phyloP scores from a whole-genome alignment of 2,113 vertebrate genomes.

The Rattus rattus region DNA sequence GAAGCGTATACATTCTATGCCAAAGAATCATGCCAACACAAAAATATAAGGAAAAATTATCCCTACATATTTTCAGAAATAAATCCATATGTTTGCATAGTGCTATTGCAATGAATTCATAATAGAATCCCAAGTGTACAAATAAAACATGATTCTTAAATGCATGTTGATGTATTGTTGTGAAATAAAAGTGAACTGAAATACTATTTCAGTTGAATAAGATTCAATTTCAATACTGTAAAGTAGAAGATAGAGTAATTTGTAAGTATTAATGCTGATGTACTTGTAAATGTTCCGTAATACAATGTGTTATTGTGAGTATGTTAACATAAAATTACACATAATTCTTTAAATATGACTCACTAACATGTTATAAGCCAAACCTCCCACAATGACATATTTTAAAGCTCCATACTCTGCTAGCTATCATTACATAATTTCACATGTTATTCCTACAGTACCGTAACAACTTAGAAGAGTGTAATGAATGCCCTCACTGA shows the following conservation, averaged over 20 bases:
- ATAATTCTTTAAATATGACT: not conserved
- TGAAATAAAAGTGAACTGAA: not conserved
- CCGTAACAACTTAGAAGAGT: constrained; percentile 46
- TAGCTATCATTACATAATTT: constrained; percentile 4
- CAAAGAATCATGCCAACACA: not conserved
- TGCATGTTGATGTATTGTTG: not conserved
- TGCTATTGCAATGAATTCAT: not conserved
- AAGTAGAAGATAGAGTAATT: too few relatives aligned
- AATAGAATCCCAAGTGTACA: not conserved
- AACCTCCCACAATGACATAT: constrained; percentile 8
- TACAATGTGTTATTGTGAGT: not conserved
- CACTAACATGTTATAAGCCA: not conserved
- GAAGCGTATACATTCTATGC: not conserved
- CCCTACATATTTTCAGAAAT: not conserved
- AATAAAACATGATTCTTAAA: not conserved
- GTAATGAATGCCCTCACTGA: constrained; percentile 53
- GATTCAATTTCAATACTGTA: not conserved
- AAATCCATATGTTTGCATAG: not conserved
- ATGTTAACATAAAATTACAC: not conserved
- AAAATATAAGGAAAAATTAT: not conserved
- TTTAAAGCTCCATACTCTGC: constrained; percentile 33
- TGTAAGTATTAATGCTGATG: not conserved
- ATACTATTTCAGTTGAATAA: not conserved
- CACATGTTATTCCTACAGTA: not conserved
- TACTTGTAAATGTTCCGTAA: not conserved